phyloP scores from a whole-genome alignment of 2,888 invertebrate genomes.

The Archaeoteleia sp. region DNA sequence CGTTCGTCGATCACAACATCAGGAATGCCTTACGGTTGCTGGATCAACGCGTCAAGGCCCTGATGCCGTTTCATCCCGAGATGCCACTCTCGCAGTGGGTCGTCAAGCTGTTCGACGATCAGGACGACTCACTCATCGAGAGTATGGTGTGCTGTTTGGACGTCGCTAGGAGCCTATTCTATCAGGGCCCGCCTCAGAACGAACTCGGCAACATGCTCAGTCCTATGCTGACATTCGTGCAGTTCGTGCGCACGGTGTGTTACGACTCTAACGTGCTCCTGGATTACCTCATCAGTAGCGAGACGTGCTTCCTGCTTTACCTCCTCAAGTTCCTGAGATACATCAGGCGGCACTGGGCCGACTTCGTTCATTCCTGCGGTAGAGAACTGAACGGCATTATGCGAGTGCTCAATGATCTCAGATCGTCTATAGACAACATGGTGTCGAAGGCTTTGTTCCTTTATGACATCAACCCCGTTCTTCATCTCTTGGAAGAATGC shows the following conservation, averaged over 20 bases:
- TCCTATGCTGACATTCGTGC: conserved; percentile 90
- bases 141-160: conserved; percentile 94
- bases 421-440: conserved; percentile 87
- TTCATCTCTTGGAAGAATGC: conserved; percentile 87
- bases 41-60: conserved; percentile 87
- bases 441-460: conserved; percentile 90
- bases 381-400: conserved; percentile 86
- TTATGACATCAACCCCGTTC: conserved; percentile 92
- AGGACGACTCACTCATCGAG: conserved; percentile 93
- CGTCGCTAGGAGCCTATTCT: conserved; percentile 89
- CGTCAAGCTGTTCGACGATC: conserved; percentile 91
- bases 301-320: conserved; percentile 92
- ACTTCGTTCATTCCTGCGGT: conserved; percentile 86
- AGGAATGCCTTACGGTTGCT: conserved; percentile 88
- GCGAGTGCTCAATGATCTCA: conserved; percentile 86
- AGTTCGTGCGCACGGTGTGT: conserved; percentile 88
- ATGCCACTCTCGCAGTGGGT: conserved; percentile 91
- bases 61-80: conserved; percentile 90
- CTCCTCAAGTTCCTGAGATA: conserved; percentile 89
- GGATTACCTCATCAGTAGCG: conserved; percentile 91
- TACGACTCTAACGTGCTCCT: conserved; percentile 87
- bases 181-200: conserved; percentile 86
- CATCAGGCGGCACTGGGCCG: conserved; percentile 88
- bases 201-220: conserved; percentile 88
- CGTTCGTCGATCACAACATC: conserved; percentile 89